Evolutionary conservation across 2,113 vertebrate species (phyloP).

Genomic region (Tonatia bakeri): DNA sequence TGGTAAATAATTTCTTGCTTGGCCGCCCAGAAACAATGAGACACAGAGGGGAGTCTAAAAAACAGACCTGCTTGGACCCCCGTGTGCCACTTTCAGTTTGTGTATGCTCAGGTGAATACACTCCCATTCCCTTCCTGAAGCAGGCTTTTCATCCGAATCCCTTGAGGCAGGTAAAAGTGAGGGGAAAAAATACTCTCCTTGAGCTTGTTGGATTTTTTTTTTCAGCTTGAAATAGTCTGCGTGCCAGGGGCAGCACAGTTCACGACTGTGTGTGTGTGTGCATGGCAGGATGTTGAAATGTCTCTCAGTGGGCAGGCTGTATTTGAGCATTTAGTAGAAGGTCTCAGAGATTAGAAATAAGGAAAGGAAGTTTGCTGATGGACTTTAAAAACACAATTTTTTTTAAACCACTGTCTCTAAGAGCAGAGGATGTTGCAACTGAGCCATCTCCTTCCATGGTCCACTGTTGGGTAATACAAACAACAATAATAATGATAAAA

Average conservation of each 20-base stretch:
- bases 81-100: neutral
- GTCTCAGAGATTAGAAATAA: neutral
- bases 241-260: neutral
- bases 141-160: neutral
- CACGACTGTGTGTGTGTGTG: neutral
- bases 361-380: neutral
- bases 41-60: too few relatives aligned
- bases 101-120: neutral
- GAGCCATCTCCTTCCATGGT: neutral
- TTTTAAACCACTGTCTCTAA: neutral
- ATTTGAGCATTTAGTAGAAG: neutral
- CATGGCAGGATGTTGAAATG: neutral
- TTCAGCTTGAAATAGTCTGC: neutral
- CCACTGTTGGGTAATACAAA: neutral
- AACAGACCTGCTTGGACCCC: neutral
- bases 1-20: neutral
- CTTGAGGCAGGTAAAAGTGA: neutral
- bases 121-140: neutral
- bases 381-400: neutral
- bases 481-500: too few relatives aligned
- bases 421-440: neutral
- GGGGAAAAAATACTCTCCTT: neutral
- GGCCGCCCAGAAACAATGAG: neutral
- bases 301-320: neutral
- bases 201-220: neutral